Conservation (phyloP, 2,113 vertebrate species). For the Lepus americanus region DNA sequence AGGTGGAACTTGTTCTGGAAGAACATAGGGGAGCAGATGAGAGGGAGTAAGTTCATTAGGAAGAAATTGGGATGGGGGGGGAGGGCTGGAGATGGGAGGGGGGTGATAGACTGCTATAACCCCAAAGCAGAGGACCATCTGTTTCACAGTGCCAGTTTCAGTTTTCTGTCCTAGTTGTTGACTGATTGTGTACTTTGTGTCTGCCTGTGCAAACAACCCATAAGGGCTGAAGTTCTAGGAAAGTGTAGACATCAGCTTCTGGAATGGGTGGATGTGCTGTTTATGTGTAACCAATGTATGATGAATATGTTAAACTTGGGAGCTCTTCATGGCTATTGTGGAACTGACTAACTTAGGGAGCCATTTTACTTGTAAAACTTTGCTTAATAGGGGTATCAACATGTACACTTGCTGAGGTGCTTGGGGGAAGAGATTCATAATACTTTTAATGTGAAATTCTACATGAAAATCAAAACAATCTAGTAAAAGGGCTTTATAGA, state of each 20-base stretch:
- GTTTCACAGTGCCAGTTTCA: neutral
- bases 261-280: neutral
- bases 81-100: neutral
- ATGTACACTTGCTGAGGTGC: conserved; percentile 52
- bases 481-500: conserved; percentile 3
- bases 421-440: conserved; percentile 9
- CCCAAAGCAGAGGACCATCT: neutral
- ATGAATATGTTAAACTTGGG: neutral
- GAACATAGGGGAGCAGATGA: neutral
- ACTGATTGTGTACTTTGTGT: neutral
- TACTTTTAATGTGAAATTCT: neutral
- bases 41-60: neutral
- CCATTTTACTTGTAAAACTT: neutral
- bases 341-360: neutral
- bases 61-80: neutral
- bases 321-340: conserved; percentile 26
- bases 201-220: neutral
- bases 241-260: conserved; percentile 16
- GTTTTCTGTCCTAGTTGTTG: conserved; percentile 18
- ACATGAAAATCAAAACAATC: neutral
- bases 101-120: neutral
- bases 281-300: neutral
- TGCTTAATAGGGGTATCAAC: conserved; percentile 41
- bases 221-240: neutral
- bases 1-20: neutral